Evolutionary conservation across 2,113 vertebrate genomes (phyloP), one percentile per base, ranked within the genome.

Genomic region (Paratilapia polleni): DNA sequence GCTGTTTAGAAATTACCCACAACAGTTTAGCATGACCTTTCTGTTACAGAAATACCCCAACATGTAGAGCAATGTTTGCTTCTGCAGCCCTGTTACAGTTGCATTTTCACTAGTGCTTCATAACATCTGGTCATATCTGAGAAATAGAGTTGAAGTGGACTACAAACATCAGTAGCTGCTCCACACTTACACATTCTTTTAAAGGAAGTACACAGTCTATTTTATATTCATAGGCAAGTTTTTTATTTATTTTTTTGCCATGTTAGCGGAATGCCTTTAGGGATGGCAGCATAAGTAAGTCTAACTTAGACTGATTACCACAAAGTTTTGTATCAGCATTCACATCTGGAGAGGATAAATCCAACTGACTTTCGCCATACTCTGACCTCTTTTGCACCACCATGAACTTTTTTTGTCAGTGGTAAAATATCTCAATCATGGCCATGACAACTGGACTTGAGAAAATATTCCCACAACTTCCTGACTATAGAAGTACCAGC

Each of bases 1-100:
- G 75, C 74, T 59, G 20, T 77, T 79, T n/a, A 80, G 38, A 60
- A 75, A 81, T 77, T 4, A 84, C 34, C 14, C 15, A 63, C 24
- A 34, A 47, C 68, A 36, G 54, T 84, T 77, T n/a, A 56, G 61
- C 58, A 3, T 34, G 75, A 2, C 38, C 7, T 54, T 17, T 7
- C n/a, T 59, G 63, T 8, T 7, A 20, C 14, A 17, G 47, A 43
- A 13, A 43, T 13, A 3, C 41, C 41, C 12, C 9, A 14, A 11
- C 38, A 38, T 38, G 12, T 43, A 13, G 3, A 14, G 4, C 41
- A 63, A 6, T 5, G 4, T 5, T 17, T 49, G 7, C 47, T 19
- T 49, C 28, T 58, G 57, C 43, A 28, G n/a, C 20, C 24, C 52
- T 22, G 34, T 19, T 26, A 13, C 14, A n/a, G 78, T 60, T 78